A percentile compares a stretch with the other conserved stretches of the same genome.
phyloP scores from a whole-genome alignment of 2,888 invertebrate genomes.

The Epinotia bilunana region DNA sequence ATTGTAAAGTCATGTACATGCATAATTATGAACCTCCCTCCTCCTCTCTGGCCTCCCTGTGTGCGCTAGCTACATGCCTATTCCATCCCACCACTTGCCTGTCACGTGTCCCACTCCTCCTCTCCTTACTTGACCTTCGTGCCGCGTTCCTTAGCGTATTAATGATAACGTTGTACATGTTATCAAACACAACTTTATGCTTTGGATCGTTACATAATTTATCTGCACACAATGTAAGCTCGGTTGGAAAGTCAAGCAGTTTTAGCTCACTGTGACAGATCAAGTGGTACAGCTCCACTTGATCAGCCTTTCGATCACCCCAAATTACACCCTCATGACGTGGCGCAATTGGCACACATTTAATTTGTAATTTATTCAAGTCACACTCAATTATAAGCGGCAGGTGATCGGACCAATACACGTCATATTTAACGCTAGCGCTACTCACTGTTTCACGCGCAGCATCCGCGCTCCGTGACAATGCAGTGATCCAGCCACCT shows the following conservation, averaged over 20 bases:
- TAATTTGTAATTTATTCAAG: not conserved
- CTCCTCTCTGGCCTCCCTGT: no score
- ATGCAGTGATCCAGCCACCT: not conserved
- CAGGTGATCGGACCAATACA: conserved; percentile 9
- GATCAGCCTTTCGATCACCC: not conserved
- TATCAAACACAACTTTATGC: not conserved
- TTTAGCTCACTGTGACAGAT: not conserved
- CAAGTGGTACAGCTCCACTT: not conserved
- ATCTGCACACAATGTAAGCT: not conserved
- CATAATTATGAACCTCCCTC: no score
- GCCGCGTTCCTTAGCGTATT: not conserved
- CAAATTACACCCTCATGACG: not conserved
- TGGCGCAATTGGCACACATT: not conserved
- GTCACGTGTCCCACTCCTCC: not conserved
- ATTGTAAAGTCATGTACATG: no score
- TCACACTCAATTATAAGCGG: not conserved
- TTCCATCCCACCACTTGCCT: not conserved
- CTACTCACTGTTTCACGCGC: not conserved
- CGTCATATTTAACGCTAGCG: not conserved
- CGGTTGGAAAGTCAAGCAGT: not conserved
- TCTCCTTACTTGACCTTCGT: not conserved
- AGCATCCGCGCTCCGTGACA: not conserved
- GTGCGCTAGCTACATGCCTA: no score
- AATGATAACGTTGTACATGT: not conserved
- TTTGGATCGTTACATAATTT: not conserved